These are phyloP conservation scores for Tricholaema leucomelas DNA, from an alignment of 2,113 vertebrate genomes.

Conservation along the genomic window DNA sequence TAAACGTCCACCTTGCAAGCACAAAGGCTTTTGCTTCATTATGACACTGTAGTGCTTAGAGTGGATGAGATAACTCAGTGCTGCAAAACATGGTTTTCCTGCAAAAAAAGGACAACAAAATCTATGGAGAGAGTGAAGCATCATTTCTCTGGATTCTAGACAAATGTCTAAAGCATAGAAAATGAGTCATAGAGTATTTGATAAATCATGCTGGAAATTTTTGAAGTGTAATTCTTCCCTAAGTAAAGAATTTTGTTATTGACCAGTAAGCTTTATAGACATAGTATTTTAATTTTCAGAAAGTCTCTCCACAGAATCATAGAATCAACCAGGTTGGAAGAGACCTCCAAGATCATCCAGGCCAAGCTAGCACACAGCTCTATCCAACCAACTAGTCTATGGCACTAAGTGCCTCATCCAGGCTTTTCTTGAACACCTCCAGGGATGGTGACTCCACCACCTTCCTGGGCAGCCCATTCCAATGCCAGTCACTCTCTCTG, in stretches of 20 bases:
- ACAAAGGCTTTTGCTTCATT: background rate
- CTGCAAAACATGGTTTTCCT: background rate
- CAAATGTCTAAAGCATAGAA: background rate
- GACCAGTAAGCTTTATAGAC: background rate
- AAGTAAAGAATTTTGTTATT: background rate
- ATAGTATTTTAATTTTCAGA: background rate
- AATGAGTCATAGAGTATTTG: background rate
- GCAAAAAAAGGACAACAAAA: background rate
- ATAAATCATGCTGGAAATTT: background rate
- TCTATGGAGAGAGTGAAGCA: background rate
- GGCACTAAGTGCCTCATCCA: too few relatives aligned
- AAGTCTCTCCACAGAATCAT: background rate
- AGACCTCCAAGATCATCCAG: too few relatives aligned
- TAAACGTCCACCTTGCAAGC: background rate
- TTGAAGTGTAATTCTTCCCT: background rate
- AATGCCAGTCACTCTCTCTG: too few relatives aligned
- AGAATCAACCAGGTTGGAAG: too few relatives aligned
- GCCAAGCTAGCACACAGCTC: too few relatives aligned
- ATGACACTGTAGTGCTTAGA: background rate
- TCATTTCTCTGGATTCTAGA: background rate
- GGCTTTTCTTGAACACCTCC: too few relatives aligned
- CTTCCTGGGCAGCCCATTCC: too few relatives aligned
- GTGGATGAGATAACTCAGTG: background rate
- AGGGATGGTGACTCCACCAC: too few relatives aligned
- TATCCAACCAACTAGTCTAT: too few relatives aligned